A percentile compares a stretch with the other conserved stretches of the same genome.
Evolutionary conservation across 2,113 vertebrate genomes (phyloP).

Genomic region (Neolamprologus sp.): DNA sequence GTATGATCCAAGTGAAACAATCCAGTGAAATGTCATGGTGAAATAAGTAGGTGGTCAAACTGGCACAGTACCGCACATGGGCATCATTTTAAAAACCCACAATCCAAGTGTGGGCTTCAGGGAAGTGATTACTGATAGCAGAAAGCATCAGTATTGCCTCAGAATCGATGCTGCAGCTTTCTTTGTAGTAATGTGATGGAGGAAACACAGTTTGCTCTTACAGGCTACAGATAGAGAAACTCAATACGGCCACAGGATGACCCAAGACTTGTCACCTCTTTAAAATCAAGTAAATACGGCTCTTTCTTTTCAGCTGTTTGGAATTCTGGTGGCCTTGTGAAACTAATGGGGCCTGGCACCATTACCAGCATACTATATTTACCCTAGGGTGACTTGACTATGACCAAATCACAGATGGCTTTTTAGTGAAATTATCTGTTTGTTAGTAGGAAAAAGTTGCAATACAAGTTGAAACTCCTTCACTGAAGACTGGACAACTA

Average conservation of each 20-base stretch:
- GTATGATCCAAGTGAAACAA: background rate
- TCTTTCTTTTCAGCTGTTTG: conserved; percentile 43
- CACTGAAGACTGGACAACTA: background rate
- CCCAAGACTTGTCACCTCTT: conserved; percentile 54
- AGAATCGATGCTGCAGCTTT: background rate
- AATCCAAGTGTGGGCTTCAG: background rate
- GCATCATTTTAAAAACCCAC: background rate
- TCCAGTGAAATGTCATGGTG: background rate
- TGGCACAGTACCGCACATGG: background rate
- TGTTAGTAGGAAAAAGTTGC: background rate
- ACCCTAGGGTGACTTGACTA: background rate
- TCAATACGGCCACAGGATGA: conserved; percentile 12
- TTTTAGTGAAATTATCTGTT: background rate
- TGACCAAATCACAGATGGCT: background rate
- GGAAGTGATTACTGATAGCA: conserved; percentile 6
- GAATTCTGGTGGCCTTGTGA: conserved; percentile 17
- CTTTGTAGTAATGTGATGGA: background rate
- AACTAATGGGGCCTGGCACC: background rate
- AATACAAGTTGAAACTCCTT: background rate
- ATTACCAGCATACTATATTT: background rate
- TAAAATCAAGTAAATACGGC: conserved; percentile 44
- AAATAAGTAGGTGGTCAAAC: background rate
- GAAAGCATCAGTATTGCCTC: conserved; percentile 1
- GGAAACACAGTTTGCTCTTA: conserved; percentile 14
- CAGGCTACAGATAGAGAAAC: conserved; percentile 21